These are phyloP conservation scores for Spodoptera littoralis DNA, from an alignment of 2,888 invertebrate species.

Conservation along the genomic window DNA sequence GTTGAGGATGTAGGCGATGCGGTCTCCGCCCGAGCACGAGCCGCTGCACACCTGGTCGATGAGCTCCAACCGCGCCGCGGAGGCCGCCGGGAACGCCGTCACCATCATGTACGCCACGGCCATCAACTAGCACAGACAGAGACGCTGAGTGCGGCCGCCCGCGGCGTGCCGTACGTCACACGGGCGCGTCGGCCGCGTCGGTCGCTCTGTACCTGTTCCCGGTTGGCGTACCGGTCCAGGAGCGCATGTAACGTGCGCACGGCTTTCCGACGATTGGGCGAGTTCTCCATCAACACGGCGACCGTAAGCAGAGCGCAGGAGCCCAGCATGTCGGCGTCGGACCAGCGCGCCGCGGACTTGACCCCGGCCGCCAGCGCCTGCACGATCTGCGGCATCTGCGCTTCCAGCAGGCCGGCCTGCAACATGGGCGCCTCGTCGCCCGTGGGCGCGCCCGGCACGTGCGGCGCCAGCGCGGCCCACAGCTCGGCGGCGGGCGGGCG, in stretches of 20 bases:
- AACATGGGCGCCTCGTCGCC: conserved; percentile 17
- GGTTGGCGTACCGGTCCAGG: conserved; percentile 24
- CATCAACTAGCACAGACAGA: conserved; percentile 22
- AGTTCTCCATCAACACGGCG: conserved; percentile 28
- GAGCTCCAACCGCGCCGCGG: conserved; percentile 40
- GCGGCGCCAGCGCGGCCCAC: conserved; percentile 38
- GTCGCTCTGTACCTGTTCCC: too few relatives aligned
- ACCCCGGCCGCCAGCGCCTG: conserved; percentile 17
- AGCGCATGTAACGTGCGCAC: conserved; percentile 43
- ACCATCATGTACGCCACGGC: conserved; percentile 13
- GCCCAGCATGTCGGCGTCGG: conserved; percentile 30
- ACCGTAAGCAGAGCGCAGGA: conserved; percentile 40
- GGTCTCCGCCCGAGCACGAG: conserved; percentile 34
- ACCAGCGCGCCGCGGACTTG: conserved; percentile 16
- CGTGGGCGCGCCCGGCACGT: conserved; percentile 7
- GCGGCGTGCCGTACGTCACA: conserved; percentile 24
- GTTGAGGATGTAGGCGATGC: conserved; percentile 21
- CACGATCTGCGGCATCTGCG: conserved; percentile 22
- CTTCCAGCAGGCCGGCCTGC: conserved; percentile 6
- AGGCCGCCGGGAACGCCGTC: conserved; percentile 20
- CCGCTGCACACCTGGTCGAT: conserved; percentile 53
- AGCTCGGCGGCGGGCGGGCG: conserved; percentile 24
- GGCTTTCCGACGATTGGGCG: conserved; percentile 22
- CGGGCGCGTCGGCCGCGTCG: conserved; percentile 1
- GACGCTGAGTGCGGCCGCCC: neutral